Base-by-base conservation (phyloP, 1,140 invertebrate species). In the Aphis gossypii region DNA sequence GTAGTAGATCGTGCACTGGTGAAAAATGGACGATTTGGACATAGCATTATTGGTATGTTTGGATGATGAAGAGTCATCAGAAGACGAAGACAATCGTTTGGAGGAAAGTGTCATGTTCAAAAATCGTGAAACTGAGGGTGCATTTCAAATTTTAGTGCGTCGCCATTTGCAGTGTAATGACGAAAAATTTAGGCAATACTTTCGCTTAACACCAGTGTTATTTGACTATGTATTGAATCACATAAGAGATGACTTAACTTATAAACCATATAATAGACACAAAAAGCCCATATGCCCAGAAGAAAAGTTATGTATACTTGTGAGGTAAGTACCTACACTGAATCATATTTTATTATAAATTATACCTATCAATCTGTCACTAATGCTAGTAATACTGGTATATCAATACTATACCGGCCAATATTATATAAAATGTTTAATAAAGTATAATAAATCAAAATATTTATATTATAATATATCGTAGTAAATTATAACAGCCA, bases 301-400 rank as follows among this genome's bases (percentile, higher is more conserved):
- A 90, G 89, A 90, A 90, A 90, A 90, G 89, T 90, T 90, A n/a
- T 90, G 89, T 90, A 90, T 90, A 90, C 89, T 90, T 90, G 56
- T 90, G 41, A 90, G 89, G 89, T 90, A 90, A 90, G 89, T 90
- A 68, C 46, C 46, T 46, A 46, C 56, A 90, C 89, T 68, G 23
- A 90, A 90, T 90, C 54, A 90, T 90, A 44, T 90, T 90, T 41
- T 90, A 68, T 68, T 88, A 88, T 54, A 88, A 88, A 88, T 88
- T 87, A 87, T 87, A 87, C 84, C 44, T 48, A 87, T 87, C 25
- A 90, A 90, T 56, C 48, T 56, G 51, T 90, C 88, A 20, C 9
- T 90, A 56, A 90, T 90, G 88, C 51, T 56, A 90, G 88, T 90
- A 90, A 90, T 90, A 90, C 88, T 56, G 88, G 88, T 56, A 90